Percentiles rank a stretch among this genome's conserved stretches.
Conservation (phyloP, 37 sponge, comb jelly and placozoan genomes). For the Axinella damicornis region DNA sequence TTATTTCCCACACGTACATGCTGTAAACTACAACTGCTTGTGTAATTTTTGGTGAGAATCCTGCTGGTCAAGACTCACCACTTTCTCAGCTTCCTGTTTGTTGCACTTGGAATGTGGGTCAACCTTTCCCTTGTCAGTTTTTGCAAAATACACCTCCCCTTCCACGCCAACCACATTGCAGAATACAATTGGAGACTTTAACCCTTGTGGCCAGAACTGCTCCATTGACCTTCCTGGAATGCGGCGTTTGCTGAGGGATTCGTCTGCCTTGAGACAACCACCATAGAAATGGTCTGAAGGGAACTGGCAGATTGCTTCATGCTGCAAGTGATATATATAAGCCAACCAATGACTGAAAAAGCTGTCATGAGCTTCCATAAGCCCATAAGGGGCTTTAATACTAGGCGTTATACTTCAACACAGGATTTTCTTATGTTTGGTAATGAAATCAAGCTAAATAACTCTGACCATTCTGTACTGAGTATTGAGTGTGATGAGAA, state of each 20-base stretch:
- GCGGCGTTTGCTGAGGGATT: slow-evolving; percentile 19
- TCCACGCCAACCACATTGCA: slow-evolving; percentile 69
- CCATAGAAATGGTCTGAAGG: slow-evolving; percentile 76
- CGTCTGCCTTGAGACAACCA: slow-evolving; percentile 44
- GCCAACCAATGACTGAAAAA: too few relatives aligned
- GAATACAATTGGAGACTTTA: slow-evolving; percentile 57
- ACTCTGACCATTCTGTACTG: slow-evolving; percentile 69
- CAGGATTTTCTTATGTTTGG: not conserved
- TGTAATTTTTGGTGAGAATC: too few relatives aligned
- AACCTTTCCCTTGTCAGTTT: slow-evolving; percentile 12
- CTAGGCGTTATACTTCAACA: not conserved
- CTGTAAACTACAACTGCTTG: too few relatives aligned
- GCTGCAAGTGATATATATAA: slow-evolving; percentile 40
- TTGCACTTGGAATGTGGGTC: too few relatives aligned
- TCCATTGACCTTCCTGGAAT: slow-evolving; percentile 11
- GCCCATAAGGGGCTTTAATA: too few relatives aligned
- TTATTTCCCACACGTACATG: too few relatives aligned
- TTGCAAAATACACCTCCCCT: not conserved
- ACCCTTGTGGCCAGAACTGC: slow-evolving; percentile 47
- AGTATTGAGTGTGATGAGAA: slow-evolving; percentile 6
- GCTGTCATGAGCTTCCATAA: too few relatives aligned
- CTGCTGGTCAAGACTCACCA: too few relatives aligned
- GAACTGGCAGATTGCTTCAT: slow-evolving; percentile 67
- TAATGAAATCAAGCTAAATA: not conserved
- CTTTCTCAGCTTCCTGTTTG: too few relatives aligned